These are phyloP conservation scores for Dissostichus mawsoni DNA, from an alignment of 2,113 vertebrate genomes.

Conservation along the genomic window DNA sequence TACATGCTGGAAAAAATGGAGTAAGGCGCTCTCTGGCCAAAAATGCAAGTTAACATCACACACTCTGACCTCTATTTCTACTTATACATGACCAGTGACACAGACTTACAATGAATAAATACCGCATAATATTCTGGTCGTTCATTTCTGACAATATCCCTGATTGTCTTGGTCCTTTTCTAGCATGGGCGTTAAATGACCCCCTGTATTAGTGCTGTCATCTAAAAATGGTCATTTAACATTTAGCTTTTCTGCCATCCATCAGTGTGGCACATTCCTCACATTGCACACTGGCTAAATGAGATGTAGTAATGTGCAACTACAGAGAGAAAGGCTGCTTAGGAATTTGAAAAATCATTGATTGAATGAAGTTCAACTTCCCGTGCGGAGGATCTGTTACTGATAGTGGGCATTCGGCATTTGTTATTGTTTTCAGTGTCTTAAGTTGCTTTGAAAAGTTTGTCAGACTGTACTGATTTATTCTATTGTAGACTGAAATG, in stretches of 20 bases:
- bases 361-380: constrained; percentile 39
- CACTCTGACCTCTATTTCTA: constrained; percentile 79
- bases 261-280: constrained; percentile 60
- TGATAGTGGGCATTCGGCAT: constrained; percentile 36
- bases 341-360: constrained; percentile 44
- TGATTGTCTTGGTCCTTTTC: constrained; percentile 80
- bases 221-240: constrained; percentile 62
- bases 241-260: constrained; percentile 41
- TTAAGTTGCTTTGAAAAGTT: constrained; percentile 64
- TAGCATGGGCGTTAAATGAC: constrained; percentile 55
- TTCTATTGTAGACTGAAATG: constrained; percentile 49
- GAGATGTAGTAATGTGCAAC: constrained; percentile 58
- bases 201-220: constrained; percentile 60
- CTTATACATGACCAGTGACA: constrained; percentile 78
- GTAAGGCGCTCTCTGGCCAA: constrained; percentile 83
- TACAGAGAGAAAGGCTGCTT: constrained; percentile 54
- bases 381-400: constrained; percentile 28
- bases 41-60: constrained; percentile 76
- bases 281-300: constrained; percentile 48
- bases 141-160: constrained; percentile 81
- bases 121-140: constrained; percentile 72
- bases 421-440: constrained; percentile 48
- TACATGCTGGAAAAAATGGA: constrained; percentile 65
- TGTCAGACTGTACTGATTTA: constrained; percentile 56
- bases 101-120: constrained; percentile 81